Base-by-base conservation (phyloP, 2,888 invertebrate species). In the Drosophila robusta region DNA sequence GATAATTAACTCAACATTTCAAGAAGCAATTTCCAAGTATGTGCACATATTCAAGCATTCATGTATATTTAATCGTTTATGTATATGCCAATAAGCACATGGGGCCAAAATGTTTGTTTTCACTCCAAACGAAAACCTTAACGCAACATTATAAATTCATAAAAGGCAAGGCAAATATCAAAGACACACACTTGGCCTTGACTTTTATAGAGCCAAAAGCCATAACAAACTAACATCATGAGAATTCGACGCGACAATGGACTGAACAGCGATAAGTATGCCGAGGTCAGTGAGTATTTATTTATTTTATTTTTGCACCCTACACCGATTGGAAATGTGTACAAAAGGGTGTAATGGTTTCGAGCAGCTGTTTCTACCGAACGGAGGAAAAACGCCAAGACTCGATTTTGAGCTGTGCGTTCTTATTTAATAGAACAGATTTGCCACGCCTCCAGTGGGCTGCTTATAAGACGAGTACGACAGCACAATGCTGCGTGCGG, bases 151-250 rank as follows among this genome's bases (percentile, higher is more conserved):
- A 50, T 58, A 45, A 50, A 60, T 42, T 46, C 56, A 29, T 29
- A 29, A 29, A 29, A 29, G 29, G 29, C 29, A 29, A 29, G 29
- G 29, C 29, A 29, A 29, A 54, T 52, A 51, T 32, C 45, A 36
- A 67, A 60, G 41, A 58, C 36, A 56, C 47, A 64, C 36, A 54
- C 50, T 73, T 78, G 68, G 46, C 78, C 78, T 78, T 78, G 78
- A 78, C 75, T 78, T 77, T 69, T 61, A 64, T 57, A 26, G 46
- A 41, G 50, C 29, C 45, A 47, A 64, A 16, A 57, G 57, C 32
- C 41, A 42, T 26, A 38, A 55, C 38, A 39, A 49, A n/a, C 45
- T 47, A 54, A 57, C 42, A 32, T 24, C 12, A 51, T 38, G 12
- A 45, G 56, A 54, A 46, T 57, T 65, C 57, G 47, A 60, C 51